Base-by-base conservation (phyloP, 2,113 vertebrate genomes). In the Piaya cayana region DNA sequence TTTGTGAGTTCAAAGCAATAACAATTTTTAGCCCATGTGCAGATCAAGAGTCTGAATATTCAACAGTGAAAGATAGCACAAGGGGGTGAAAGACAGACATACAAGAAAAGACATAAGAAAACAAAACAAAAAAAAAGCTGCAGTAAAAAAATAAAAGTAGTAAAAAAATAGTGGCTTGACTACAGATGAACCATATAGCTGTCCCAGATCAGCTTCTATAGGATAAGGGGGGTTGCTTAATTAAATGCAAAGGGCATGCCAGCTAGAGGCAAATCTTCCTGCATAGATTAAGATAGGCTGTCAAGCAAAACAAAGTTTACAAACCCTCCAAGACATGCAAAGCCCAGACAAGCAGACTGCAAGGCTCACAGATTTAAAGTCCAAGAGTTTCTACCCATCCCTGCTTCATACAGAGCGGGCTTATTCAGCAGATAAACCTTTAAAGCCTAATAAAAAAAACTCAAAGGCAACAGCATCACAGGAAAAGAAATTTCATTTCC, bases 1-100 rank as follows among this genome's bases (percentile, higher is more conserved):
- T 92, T 50, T 92, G 1, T 71, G 70, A 88, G 88, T 97, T 96
- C 96, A 96, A 96, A 97, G 96, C 80, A 92, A 34, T 96, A 92
- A 80, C 29, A 69, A 63, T 86, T 92, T 90, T 90, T 70, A 89
- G 85, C 58, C 53, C 21, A 45, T 34, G 50, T 77, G 76, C 76
- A 92, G 86, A 92, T 90, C 52, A 78, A 93, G 90, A 75, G 30
- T 86, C 86, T 93, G 93, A 94, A 94, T 92, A 92, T 94, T 96
- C 69, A 96, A 27, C 64, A 94, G 52, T 32, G 23, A 93, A 36
- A 94, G 43, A 52, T 0, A 58, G 53, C 4, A 0, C 0, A 0
- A 91, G 45, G 47, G 47, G 47, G 70, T 52, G 34, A 34, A 77
- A 93, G 80, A 65, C 42, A 76, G 18, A 43, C 15, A 47, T 16